Evolutionary conservation across 1,140 invertebrate genomes (phyloP), one percentile per base, ranked within the genome.

Genomic region (Drosophila funebris): DNA sequence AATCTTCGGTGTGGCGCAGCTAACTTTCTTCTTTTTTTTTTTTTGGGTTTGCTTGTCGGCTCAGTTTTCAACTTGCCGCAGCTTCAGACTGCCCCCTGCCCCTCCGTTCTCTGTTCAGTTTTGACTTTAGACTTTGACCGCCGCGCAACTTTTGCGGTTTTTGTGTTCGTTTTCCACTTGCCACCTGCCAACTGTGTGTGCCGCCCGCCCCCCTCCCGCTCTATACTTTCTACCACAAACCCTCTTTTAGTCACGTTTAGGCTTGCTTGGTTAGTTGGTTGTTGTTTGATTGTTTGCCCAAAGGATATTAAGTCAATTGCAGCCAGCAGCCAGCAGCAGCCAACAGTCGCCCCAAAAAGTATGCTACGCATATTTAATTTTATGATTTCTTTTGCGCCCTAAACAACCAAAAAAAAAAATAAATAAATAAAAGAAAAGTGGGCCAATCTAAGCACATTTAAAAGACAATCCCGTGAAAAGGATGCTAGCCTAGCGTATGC

Each of bases 271-370:
- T 68, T 66, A 57, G 61, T 54, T 53, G 58, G 36, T 57, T 39
- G 63, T 60, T 63, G 64, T 57, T 69, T 82, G 74, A 85, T 87
- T 87, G 83, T 88, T 82, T 82, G 78, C 83, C 83, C 84, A 70
- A 81, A 66, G 78, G 66, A 85, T 85, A 81, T 87, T 81, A 81
- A 87, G 78, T 88, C 83, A 87, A 88, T 79, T 88, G 78, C 72
- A 83, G 64, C 56, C 57, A 56, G 20, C 20, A 53, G 7, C n/a
- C 2, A 13, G 4, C 46, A 41, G 31, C 33, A 39, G 33, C 22
- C 46, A 50, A 46, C 13, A 58, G 29, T 29, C 11, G 43, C 44
- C 44, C 64, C 36, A 36, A 54, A 39, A 54, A 66, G 61, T 56
- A 57, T 62, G 18, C 50, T 73, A 71, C 81, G 78, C 84, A 87